phyloP scores from a whole-genome alignment of 2,888 invertebrate genomes.

The Metallyticus violacea region DNA sequence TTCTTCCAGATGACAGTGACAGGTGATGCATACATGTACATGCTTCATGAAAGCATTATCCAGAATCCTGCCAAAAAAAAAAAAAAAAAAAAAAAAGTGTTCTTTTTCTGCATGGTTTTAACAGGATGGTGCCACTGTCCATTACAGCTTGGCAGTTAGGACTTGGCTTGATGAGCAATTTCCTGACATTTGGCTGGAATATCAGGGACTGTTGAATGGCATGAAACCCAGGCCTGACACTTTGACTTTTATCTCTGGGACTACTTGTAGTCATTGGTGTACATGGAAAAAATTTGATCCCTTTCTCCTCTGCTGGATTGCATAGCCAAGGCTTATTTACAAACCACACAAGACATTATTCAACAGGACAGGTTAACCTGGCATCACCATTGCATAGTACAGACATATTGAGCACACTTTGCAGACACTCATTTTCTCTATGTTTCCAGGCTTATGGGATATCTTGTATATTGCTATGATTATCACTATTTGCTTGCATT shows the following conservation, averaged over 20 bases:
- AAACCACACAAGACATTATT: no score
- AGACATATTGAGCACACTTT: no score
- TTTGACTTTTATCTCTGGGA: not conserved
- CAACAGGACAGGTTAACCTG: no score
- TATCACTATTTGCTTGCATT: no score
- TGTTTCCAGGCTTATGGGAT: no score
- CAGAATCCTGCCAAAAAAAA: no score
- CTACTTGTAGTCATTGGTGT: not conserved
- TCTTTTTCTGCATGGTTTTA: no score
- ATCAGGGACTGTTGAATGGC: not conserved
- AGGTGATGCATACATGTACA: not conserved
- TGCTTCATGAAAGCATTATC: not conserved
- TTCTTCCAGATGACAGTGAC: not conserved
- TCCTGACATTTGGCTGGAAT: not conserved
- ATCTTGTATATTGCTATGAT: no score
- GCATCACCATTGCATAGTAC: no score
- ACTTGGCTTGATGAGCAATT: not conserved
- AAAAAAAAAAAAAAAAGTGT: no score
- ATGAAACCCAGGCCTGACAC: not conserved
- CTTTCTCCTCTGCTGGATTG: not conserved
- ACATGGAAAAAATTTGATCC: not conserved
- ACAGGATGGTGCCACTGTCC: not conserved
- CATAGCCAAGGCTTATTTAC: not conserved
- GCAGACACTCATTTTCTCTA: no score
- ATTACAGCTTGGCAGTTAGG: slow-evolving; percentile 1